A percentile compares a stretch with the other conserved stretches of the same genome.
Evolutionary conservation across 2,113 vertebrate species (phyloP).

Genomic region (Tragelaphus imberbis): DNA sequence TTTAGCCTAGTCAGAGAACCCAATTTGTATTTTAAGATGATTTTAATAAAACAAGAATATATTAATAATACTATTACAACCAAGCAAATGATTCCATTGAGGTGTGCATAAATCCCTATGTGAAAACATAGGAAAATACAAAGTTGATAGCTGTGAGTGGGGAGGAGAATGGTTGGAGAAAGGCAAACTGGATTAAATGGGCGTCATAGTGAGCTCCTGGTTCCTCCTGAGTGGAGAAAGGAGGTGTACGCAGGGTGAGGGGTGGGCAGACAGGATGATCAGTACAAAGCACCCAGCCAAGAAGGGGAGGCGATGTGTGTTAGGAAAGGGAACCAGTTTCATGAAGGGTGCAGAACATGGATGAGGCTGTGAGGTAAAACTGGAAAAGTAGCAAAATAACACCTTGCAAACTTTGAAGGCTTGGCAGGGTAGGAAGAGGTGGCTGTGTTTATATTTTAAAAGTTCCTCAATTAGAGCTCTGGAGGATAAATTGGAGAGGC

Average conservation of each 20-base stretch:
- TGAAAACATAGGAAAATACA: background rate
- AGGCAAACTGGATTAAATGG: background rate
- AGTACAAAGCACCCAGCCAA: background rate
- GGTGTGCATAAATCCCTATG: background rate
- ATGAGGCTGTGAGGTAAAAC: fast-evolving
- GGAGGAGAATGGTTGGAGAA: background rate
- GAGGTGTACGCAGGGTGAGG: background rate
- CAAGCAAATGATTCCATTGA: background rate
- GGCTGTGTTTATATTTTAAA: background rate
- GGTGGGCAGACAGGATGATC: background rate
- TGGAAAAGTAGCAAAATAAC: no score
- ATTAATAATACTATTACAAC: background rate
- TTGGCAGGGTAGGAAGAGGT: background rate
- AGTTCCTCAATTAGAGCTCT: background rate
- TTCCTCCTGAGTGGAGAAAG: background rate
- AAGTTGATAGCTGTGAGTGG: background rate
- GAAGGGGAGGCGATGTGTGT: background rate
- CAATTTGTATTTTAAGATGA: background rate
- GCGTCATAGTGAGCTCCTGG: background rate
- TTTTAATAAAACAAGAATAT: background rate
- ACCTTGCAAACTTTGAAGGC: background rate
- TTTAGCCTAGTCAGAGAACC: background rate
- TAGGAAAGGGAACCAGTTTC: background rate
- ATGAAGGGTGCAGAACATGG: fast-evolving
- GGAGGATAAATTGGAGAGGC: no score